Percentiles rank a stretch among this genome's conserved stretches.
These are phyloP conservation scores for Lasiurus cinereus DNA, from an alignment of 2,113 vertebrate species.

Conservation along the genomic window DNA sequence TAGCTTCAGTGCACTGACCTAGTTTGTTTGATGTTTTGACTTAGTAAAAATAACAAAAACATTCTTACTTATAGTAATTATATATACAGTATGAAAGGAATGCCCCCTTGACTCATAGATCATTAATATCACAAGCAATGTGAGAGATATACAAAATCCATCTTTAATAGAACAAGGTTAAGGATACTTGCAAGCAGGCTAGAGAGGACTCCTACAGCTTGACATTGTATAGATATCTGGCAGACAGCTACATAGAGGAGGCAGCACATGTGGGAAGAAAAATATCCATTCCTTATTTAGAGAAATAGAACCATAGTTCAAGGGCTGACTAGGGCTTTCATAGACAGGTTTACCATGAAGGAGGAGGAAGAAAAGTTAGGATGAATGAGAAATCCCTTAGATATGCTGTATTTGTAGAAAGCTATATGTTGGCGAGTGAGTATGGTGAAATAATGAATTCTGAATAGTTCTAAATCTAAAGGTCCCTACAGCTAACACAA, in stretches of 20 bases:
- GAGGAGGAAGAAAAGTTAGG: background rate
- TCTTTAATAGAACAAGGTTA: slow-evolving; percentile 20
- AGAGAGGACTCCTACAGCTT: background rate
- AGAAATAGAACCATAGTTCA: background rate
- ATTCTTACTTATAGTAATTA: background rate
- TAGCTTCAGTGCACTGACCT: background rate
- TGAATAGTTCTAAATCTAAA: background rate
- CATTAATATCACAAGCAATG: background rate
- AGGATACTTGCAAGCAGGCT: background rate
- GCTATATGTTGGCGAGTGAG: background rate
- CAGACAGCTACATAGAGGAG: background rate
- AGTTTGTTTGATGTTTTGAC: background rate
- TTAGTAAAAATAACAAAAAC: slow-evolving; percentile 42
- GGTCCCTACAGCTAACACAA: background rate
- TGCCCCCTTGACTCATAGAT: background rate
- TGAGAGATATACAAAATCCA: background rate
- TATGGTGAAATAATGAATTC: background rate
- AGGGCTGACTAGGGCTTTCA: background rate
- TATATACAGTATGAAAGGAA: background rate
- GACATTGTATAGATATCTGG: background rate
- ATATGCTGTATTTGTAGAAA: background rate
- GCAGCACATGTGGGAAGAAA: background rate
- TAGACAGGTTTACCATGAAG: background rate
- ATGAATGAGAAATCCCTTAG: background rate
- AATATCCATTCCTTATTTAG: background rate